Percentiles rank a stretch among this genome's conserved stretches.
Conservation (phyloP, 2,797 vertebrate species). For the Sebastes elongatus region DNA sequence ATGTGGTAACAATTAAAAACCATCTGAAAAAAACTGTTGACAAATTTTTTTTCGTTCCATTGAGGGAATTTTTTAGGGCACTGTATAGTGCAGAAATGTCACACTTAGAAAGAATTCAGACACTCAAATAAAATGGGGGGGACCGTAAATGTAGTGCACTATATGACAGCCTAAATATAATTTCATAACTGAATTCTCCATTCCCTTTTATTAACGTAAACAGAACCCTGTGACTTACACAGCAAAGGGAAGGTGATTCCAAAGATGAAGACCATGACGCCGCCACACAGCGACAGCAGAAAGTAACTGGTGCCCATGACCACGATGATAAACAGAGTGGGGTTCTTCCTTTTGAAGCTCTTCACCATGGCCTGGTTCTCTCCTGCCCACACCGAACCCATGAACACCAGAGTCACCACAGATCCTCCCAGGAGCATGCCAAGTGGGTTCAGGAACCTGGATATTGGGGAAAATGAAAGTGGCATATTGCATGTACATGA, state of each 20-base stretch:
- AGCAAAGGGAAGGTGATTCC: constrained; percentile 95
- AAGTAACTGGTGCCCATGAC: constrained; percentile 94
- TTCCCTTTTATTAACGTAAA: neutral
- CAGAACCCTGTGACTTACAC: constrained; percentile 82
- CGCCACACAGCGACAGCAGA: constrained; percentile 92
- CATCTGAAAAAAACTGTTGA: neutral
- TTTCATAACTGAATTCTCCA: neutral
- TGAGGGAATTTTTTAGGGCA: neutral
- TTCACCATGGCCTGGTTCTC: constrained; percentile 92
- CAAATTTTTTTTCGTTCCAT: neutral
- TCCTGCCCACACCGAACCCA: constrained; percentile 92
- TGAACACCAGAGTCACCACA: constrained; percentile 92
- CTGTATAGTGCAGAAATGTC: neutral
- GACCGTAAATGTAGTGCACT: neutral
- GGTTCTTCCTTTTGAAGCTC: constrained; percentile 94
- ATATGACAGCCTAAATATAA: neutral
- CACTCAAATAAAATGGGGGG: neutral
- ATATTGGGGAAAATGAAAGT: constrained; percentile 54
- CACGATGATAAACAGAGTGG: constrained; percentile 86
- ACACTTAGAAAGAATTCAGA: neutral
- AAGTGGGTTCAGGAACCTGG: constrained; percentile 92
- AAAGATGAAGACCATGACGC: constrained; percentile 97
- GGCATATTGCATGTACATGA: neutral
- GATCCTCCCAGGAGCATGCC: constrained; percentile 93
- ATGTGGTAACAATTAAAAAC: neutral